These are phyloP conservation scores for Colinus virginianus DNA, from an alignment of 2,113 vertebrate genomes.

Conservation along the genomic window DNA sequence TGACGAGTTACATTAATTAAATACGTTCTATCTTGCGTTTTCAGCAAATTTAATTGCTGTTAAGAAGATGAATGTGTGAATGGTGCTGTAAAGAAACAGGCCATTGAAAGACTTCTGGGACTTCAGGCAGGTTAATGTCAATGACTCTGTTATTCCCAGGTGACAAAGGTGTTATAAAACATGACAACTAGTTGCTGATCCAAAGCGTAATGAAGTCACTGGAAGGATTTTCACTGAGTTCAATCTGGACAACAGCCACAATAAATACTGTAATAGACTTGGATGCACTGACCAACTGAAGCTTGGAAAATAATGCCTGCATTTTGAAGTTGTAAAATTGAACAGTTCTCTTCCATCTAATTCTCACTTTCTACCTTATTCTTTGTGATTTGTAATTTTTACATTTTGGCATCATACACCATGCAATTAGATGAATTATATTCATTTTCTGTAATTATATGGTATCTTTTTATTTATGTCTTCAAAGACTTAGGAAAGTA, in stretches of 20 bases:
- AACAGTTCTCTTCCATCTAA: neutral
- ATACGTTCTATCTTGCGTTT: neutral
- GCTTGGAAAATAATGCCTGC: neutral
- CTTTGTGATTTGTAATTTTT: neutral
- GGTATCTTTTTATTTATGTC: neutral
- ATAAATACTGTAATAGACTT: constrained; percentile 14
- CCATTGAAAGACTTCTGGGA: neutral
- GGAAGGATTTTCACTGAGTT: neutral
- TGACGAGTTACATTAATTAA: neutral
- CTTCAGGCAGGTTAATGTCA: neutral
- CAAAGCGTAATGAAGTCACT: neutral
- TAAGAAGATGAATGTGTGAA: neutral
- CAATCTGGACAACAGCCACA: neutral
- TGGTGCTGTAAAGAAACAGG: neutral
- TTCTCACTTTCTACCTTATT: neutral
- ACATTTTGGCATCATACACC: neutral
- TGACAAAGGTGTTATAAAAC: neutral
- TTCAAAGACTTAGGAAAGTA: neutral
- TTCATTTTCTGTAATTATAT: neutral
- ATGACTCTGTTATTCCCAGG: neutral
- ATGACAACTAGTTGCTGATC: neutral
- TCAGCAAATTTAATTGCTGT: neutral
- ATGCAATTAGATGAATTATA: neutral
- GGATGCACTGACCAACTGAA: neutral
- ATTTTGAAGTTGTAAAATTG: neutral